phyloP scores from a whole-genome alignment of 2,797 vertebrate species.

The Sebastes umbrosus region DNA sequence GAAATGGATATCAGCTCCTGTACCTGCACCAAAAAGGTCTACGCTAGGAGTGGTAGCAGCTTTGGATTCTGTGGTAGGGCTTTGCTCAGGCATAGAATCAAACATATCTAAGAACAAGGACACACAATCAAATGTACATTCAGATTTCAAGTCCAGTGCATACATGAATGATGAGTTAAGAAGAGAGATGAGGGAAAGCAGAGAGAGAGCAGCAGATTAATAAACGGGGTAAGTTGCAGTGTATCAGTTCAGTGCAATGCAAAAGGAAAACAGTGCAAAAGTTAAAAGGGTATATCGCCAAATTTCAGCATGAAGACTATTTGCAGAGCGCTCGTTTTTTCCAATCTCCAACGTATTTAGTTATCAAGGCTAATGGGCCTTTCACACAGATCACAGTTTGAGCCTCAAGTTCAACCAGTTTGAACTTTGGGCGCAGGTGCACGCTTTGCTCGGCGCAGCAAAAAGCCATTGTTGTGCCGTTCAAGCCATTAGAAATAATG shows the following conservation, averaged over 20 bases:
- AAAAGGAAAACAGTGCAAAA: constrained; percentile 50
- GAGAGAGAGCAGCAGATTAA: constrained; percentile 57
- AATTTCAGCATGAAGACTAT: constrained; percentile 9
- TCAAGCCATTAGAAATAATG: too few species aligned
- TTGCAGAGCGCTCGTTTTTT: not conserved
- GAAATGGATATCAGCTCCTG: constrained; percentile 81
- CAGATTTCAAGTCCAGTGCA: constrained; percentile 76
- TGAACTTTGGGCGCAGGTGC: too few species aligned
- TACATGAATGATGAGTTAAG: constrained; percentile 62
- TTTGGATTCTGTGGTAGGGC: constrained; percentile 92
- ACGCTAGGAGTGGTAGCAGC: constrained; percentile 96
- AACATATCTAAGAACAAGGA: constrained; percentile 99
- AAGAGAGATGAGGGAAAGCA: constrained; percentile 61
- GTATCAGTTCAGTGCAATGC: constrained; percentile 54
- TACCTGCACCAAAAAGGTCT: constrained; percentile 99
- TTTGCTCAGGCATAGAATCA: constrained; percentile 95
- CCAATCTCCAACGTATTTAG: not conserved
- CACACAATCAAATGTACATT: constrained; percentile 88
- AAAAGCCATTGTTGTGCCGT: too few species aligned
- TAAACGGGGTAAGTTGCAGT: constrained; percentile 33
- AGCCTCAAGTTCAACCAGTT: too few species aligned
- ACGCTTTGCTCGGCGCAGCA: too few species aligned
- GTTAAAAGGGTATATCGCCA: constrained; percentile 56
- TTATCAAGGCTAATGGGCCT: not conserved
- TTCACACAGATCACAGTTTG: too few species aligned